These are phyloP conservation scores for Nephotettix cincticeps DNA, from an alignment of 1,140 invertebrate species.

Conservation along the genomic window DNA sequence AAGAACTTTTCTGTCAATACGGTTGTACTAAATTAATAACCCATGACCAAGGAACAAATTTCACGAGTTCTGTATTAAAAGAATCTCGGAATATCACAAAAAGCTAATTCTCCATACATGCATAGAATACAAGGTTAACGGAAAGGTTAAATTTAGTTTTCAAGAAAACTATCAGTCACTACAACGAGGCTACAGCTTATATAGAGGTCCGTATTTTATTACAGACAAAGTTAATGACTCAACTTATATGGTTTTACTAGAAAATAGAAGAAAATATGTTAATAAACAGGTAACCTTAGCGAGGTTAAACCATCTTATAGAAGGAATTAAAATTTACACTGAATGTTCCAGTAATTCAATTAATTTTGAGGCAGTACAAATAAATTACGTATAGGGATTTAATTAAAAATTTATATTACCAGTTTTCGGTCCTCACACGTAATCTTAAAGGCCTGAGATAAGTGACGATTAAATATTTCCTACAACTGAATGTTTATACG, in stretches of 20 bases:
- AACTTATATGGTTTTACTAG: not conserved
- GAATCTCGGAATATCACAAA: not conserved
- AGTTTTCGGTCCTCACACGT: not conserved
- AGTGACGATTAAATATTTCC: not conserved
- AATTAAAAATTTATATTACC: not conserved
- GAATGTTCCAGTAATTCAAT: not conserved
- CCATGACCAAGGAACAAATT: not conserved
- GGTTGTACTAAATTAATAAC: not conserved
- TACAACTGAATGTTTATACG: not conserved
- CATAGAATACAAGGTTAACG: too few species aligned
- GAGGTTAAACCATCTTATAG: not conserved
- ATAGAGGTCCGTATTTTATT: not conserved
- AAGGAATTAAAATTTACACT: not conserved
- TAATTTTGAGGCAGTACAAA: not conserved
- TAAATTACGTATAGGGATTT: not conserved
- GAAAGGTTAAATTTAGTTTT: not conserved
- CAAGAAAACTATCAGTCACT: not conserved
- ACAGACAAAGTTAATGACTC: not conserved
- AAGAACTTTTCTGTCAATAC: not conserved
- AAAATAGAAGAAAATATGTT: not conserved
- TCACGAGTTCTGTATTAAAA: not conserved
- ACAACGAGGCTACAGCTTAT: not conserved
- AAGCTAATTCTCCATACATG: too few species aligned
- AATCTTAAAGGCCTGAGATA: too few species aligned
- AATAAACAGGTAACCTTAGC: not conserved